These are phyloP conservation scores for Hoplostethus atlanticus DNA, from an alignment of 2,797 vertebrate species.

Conservation along the genomic window DNA sequence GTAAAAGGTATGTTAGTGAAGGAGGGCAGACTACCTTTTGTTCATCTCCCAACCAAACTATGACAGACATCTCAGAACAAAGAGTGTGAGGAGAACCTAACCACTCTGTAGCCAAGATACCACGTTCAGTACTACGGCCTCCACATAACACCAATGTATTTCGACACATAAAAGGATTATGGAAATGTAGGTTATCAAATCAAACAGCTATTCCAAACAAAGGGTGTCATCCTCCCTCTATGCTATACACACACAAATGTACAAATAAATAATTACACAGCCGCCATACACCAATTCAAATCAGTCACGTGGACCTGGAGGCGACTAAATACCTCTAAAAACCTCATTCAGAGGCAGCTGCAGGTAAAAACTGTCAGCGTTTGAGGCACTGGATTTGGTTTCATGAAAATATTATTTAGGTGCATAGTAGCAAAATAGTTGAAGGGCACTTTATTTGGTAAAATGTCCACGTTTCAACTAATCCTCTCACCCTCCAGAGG, in stretches of 20 bases:
- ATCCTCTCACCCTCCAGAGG: constrained; percentile 95
- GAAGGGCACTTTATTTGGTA: neutral
- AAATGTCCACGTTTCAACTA: constrained; percentile 18
- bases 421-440: neutral
- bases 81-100: neutral
- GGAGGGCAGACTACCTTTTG: neutral
- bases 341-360: no score
- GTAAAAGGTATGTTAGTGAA: neutral
- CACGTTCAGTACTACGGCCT: neutral
- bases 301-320: no score
- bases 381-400: neutral
- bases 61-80: neutral
- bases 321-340: no score
- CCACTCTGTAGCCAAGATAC: neutral
- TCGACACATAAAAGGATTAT: constrained; percentile 16
- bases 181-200: constrained; percentile 39
- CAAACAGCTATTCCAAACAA: no score
- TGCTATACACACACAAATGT: no score
- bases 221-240: no score
- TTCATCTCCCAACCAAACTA: neutral
- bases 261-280: no score
- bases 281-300: no score
- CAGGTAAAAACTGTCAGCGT: no score
- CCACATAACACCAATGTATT: neutral
- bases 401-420: neutral